Evolutionary conservation across 2,113 vertebrate species (phyloP).

Genomic region (Malurus melanocephalus): DNA sequence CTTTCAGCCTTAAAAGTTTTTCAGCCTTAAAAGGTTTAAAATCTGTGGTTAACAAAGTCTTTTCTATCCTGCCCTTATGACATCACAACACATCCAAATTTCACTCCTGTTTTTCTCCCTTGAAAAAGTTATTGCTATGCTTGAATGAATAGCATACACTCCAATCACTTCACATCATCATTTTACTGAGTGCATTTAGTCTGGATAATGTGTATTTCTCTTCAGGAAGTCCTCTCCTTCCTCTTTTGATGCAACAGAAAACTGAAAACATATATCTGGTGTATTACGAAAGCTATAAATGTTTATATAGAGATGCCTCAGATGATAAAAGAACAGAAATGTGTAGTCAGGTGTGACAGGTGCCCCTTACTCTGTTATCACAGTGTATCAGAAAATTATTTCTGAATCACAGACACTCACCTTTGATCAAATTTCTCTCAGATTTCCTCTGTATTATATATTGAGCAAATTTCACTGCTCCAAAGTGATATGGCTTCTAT

Average conservation of each 20-base stretch:
- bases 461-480: background rate
- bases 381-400: background rate
- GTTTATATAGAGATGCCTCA: background rate
- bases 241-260: background rate
- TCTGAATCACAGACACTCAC: background rate
- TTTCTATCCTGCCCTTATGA: background rate
- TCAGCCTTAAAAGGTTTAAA: background rate
- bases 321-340: background rate
- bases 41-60: background rate
- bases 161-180: background rate
- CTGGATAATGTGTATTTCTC: background rate
- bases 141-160: conserved; percentile 7
- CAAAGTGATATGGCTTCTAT: background rate
- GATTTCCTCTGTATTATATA: background rate
- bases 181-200: conserved; percentile 22
- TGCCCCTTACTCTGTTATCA: background rate
- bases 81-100: background rate
- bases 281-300: background rate
- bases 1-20: background rate
- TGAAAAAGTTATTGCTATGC: background rate
- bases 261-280: background rate
- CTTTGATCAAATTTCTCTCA: background rate
- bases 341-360: background rate
- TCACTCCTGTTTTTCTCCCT: background rate
- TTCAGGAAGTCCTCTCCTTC: background rate